Percentiles rank a stretch among this genome's conserved stretches.
These are phyloP conservation scores for Crocodylus rhombifer DNA, from an alignment of 2,797 vertebrate genomes.

Conservation along the genomic window DNA sequence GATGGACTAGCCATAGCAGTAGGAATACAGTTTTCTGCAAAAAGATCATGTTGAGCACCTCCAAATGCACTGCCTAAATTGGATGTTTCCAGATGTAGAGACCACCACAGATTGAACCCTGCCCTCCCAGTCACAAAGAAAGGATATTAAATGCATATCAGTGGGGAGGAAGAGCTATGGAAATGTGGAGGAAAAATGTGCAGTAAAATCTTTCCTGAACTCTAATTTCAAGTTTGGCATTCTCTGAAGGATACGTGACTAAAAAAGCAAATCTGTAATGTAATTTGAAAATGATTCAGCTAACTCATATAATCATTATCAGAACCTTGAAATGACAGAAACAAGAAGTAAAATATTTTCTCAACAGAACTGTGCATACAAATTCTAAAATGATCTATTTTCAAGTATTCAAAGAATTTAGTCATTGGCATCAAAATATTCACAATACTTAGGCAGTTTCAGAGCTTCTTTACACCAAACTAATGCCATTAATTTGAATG, in stretches of 20 bases:
- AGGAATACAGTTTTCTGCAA: slow-evolving; percentile 30
- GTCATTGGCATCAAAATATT: too few relatives aligned
- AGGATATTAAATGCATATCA: slow-evolving; percentile 70
- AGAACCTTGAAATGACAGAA: slow-evolving; percentile 32
- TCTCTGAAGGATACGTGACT: slow-evolving; percentile 70
- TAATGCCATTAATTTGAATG: neutral
- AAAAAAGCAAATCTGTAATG: slow-evolving; percentile 39
- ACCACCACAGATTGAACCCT: slow-evolving; percentile 62
- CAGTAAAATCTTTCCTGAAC: slow-evolving; percentile 73
- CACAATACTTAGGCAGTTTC: neutral
- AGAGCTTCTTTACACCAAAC: neutral
- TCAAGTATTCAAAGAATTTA: neutral
- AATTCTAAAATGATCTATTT: neutral
- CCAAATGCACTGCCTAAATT: slow-evolving; percentile 44
- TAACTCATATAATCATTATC: slow-evolving; percentile 19
- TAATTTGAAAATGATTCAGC: slow-evolving; percentile 25
- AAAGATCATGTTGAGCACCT: slow-evolving; percentile 33
- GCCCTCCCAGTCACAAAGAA: slow-evolving; percentile 62
- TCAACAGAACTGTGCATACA: neutral
- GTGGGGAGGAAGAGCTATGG: slow-evolving; percentile 61
- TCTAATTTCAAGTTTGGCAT: slow-evolving; percentile 69
- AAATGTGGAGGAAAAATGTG: slow-evolving; percentile 70
- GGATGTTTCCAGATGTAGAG: slow-evolving; percentile 57
- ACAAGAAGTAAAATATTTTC: neutral
- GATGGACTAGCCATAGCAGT: neutral